A percentile compares a stretch with the other conserved stretches of the same genome.
phyloP scores from a whole-genome alignment of 1,140 invertebrate genomes.

The Vanessa tameamea region DNA sequence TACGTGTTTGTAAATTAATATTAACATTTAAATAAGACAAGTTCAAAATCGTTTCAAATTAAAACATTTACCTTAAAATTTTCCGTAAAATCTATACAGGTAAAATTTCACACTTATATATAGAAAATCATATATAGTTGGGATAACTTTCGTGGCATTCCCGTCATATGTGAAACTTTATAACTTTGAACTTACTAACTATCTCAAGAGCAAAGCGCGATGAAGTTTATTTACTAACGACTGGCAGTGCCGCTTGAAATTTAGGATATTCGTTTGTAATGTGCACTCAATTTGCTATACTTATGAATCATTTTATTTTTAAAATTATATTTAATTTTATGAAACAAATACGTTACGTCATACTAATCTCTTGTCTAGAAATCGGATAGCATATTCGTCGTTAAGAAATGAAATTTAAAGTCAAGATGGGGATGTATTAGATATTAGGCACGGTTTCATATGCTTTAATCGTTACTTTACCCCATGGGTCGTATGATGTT shows the following conservation, averaged over 20 bases:
- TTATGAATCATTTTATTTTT: not conserved
- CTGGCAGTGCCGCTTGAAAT: not conserved
- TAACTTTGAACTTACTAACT: not conserved
- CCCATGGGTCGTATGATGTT: too few relatives aligned
- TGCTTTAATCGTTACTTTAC: too few relatives aligned
- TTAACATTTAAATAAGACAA: too few relatives aligned
- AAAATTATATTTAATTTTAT: not conserved
- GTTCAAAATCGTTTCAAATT: too few relatives aligned
- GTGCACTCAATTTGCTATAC: not conserved
- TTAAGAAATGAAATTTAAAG: too few relatives aligned
- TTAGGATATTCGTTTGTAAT: not conserved
- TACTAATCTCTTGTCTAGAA: too few relatives aligned
- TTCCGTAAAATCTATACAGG: not conserved
- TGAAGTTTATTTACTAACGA: slow-evolving; percentile 7
- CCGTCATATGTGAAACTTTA: not conserved
- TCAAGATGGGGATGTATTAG: too few relatives aligned
- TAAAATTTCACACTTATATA: not conserved
- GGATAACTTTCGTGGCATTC: not conserved
- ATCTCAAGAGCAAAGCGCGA: slow-evolving; percentile 1
- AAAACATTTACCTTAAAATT: too few relatives aligned
- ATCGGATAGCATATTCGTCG: too few relatives aligned
- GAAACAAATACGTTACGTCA: too few relatives aligned
- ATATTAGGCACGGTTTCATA: too few relatives aligned
- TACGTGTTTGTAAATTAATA: too few relatives aligned
- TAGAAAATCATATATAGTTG: slow-evolving; percentile 1